These are phyloP conservation scores for Hirtodrosophila cameraria DNA, from an alignment of 2,888 invertebrate species.

Conservation along the genomic window DNA sequence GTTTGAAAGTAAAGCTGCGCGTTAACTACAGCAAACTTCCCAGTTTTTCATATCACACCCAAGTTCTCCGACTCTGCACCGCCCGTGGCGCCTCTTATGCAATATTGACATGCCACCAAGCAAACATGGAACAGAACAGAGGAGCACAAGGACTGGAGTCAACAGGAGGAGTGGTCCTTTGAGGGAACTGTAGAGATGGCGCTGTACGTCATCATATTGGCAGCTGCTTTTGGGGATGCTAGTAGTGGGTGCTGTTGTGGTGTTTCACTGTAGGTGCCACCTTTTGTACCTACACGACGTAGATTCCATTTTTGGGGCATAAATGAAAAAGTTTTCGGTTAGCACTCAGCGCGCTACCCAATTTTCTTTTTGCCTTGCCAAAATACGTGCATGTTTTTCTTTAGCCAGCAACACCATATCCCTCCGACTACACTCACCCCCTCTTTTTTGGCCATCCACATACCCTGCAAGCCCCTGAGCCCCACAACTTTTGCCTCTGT, in stretches of 20 bases:
- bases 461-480: background rate
- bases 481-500: conserved; percentile 33
- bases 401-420: conserved; percentile 56
- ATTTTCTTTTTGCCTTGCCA: conserved; percentile 74
- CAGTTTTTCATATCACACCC: conserved; percentile 25
- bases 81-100: conserved; percentile 74
- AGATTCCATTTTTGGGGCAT: conserved; percentile 33
- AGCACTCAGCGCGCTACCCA: conserved; percentile 75
- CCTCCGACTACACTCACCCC: background rate
- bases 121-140: conserved; percentile 42
- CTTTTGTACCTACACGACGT: conserved; percentile 47
- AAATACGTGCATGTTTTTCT: conserved; percentile 79
- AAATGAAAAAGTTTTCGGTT: conserved; percentile 77
- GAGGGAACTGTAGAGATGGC: conserved; percentile 15
- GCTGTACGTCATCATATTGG: conserved; percentile 41
- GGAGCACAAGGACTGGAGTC: background rate
- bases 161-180: conserved; percentile 1
- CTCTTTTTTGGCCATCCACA: background rate
- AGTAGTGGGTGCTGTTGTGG: conserved; percentile 4
- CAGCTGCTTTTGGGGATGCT: conserved; percentile 26
- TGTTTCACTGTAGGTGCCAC: conserved; percentile 51
- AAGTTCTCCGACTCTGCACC: conserved; percentile 46
- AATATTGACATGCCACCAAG: conserved; percentile 71
- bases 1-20: conserved; percentile 60
- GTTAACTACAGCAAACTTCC: conserved; percentile 69